These are phyloP conservation scores for Morpho helenor DNA, from an alignment of 2,888 invertebrate species.

Conservation along the genomic window DNA sequence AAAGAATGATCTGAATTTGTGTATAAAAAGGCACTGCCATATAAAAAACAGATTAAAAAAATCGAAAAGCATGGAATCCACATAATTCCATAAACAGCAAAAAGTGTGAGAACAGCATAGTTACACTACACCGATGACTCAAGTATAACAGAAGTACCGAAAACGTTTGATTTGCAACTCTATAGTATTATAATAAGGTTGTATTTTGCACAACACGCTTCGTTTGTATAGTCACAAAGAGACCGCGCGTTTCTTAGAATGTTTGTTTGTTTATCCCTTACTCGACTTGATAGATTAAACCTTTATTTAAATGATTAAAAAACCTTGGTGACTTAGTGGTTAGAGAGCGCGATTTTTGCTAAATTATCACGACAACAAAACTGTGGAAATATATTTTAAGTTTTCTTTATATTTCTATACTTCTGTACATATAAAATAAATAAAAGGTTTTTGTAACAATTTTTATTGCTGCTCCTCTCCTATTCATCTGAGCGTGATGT, in stretches of 20 bases:
- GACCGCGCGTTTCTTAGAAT: conserved; percentile 22
- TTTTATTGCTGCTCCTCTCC: too few relatives aligned
- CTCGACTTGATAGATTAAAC: conserved; percentile 9
- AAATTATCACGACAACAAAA: too few relatives aligned
- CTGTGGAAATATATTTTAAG: too few relatives aligned
- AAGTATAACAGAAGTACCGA: neutral
- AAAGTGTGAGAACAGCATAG: conserved; percentile 23
- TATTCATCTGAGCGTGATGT: too few relatives aligned
- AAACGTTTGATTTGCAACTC: neutral
- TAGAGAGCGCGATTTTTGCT: neutral
- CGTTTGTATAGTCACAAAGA: conserved; percentile 15
- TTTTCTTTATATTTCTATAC: too few relatives aligned
- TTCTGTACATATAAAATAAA: too few relatives aligned
- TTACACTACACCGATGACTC: conserved; percentile 23
- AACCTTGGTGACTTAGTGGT: neutral
- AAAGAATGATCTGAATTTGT: too few relatives aligned
- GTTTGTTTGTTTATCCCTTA: conserved; percentile 19
- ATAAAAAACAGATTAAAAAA: too few relatives aligned
- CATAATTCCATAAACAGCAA: conserved; percentile 21
- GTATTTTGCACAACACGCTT: neutral
- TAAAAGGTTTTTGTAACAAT: too few relatives aligned
- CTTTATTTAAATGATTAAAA: neutral
- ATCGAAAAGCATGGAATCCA: conserved; percentile 7
- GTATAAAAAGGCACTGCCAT: too few relatives aligned
- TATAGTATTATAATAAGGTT: neutral